These are phyloP conservation scores for Sebastes taczanowskii DNA, from an alignment of 2,797 vertebrate genomes.

Conservation along the genomic window DNA sequence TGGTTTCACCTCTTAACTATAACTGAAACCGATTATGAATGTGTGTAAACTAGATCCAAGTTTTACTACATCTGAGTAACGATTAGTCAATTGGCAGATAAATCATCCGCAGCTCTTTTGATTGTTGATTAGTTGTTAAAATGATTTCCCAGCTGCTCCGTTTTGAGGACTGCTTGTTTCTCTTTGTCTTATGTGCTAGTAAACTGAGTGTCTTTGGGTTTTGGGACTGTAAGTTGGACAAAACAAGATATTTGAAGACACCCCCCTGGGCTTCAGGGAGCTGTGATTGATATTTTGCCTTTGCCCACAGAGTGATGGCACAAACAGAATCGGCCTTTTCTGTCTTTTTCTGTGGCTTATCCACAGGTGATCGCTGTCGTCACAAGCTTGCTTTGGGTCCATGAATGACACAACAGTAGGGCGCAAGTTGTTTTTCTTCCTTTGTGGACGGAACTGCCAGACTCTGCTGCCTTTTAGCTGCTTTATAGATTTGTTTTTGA, in stretches of 20 bases:
- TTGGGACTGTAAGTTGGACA: not conserved
- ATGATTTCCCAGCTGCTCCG: not conserved
- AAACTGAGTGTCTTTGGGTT: not conserved
- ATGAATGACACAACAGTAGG: not conserved
- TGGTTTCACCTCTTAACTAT: not conserved
- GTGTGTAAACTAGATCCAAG: not conserved
- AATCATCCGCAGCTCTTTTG: not conserved
- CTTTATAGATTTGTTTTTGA: slow-evolving; percentile 12
- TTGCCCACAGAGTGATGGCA: not conserved
- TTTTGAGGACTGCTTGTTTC: not conserved
- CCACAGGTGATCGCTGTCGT: not conserved
- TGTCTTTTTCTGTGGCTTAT: not conserved
- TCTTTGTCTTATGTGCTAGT: not conserved
- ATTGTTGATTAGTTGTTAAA: not conserved
- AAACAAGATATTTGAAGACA: not conserved
- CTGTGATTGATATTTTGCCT: not conserved
- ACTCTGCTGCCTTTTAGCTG: slow-evolving; percentile 18
- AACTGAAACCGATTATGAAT: not conserved
- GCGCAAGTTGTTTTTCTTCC: not conserved
- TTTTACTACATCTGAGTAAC: not conserved
- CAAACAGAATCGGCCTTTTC: not conserved
- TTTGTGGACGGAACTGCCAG: not conserved
- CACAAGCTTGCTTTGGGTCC: not conserved
- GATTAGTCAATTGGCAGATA: not conserved
- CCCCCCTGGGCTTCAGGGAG: not conserved